Conservation (phyloP, 2,113 vertebrate genomes). For the Bubalus kerabau region DNA sequence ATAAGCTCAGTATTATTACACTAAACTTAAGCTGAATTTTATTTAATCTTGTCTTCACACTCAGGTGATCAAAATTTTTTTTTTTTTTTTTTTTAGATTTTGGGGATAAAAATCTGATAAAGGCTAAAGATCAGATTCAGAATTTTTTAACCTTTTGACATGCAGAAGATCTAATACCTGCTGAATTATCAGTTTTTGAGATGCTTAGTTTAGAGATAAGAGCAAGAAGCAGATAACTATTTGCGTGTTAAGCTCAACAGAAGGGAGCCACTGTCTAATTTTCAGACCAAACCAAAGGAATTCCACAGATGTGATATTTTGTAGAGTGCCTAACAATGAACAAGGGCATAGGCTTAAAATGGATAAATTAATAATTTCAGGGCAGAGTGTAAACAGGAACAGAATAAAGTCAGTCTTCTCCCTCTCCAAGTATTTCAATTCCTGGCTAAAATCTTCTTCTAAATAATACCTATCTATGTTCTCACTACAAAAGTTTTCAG, state of each 20-base stretch:
- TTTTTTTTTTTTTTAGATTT: conserved; percentile 23
- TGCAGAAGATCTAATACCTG: neutral
- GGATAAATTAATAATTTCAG: neutral
- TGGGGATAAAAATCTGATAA: neutral
- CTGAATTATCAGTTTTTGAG: neutral
- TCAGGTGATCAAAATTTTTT: neutral
- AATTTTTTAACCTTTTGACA: neutral
- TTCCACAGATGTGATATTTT: neutral
- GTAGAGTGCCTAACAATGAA: neutral
- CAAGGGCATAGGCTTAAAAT: neutral
- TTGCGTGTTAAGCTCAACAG: neutral
- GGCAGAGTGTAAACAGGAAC: neutral
- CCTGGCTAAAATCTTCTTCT: neutral
- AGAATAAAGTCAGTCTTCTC: neutral
- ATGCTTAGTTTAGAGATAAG: neutral
- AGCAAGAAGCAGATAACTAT: neutral
- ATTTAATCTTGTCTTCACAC: conserved; percentile 5
- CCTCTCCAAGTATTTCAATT: neutral
- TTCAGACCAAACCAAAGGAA: neutral
- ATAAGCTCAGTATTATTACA: neutral
- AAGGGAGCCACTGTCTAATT: neutral
- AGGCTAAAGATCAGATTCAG: neutral
- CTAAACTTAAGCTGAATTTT: neutral
- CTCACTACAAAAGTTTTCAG: neutral
- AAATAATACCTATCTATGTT: neutral